Percentiles rank a stretch among this genome's conserved stretches.
Evolutionary conservation across 2,113 vertebrate genomes (phyloP).

Genomic region (Thryonomys swinderianus): DNA sequence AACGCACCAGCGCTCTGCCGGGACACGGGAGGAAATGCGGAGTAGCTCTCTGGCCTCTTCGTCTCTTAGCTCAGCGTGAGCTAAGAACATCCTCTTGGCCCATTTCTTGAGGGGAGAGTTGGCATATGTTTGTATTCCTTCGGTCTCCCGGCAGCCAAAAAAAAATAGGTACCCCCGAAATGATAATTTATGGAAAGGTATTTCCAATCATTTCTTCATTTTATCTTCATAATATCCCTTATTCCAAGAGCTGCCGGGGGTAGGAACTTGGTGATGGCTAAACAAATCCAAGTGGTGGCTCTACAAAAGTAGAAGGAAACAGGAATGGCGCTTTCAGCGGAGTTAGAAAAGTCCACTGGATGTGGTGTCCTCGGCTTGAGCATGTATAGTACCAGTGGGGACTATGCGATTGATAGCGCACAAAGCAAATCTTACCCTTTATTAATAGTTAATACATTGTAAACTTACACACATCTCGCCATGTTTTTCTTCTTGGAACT

Average conservation of each 20-base stretch:
- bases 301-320: neutral
- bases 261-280: neutral
- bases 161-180: neutral
- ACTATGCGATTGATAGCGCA: neutral
- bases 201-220: constrained; percentile 22
- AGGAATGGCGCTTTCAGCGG: neutral
- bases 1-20: neutral
- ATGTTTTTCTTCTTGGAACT: constrained; percentile 5
- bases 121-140: neutral
- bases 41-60: neutral
- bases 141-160: neutral
- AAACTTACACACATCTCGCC: neutral
- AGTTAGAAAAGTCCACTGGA: neutral
- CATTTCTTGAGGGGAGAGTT: neutral
- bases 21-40: neutral
- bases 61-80: neutral
- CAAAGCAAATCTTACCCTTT: neutral
- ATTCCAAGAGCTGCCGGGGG: neutral
- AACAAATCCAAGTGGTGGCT: constrained; percentile 6
- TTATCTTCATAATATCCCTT: neutral
- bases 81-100: neutral
- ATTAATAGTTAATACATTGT: neutral
- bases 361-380: neutral
- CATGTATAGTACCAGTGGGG: neutral
- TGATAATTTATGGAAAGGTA: constrained; percentile 2